Evolutionary conservation across 92 coral and sea anemone species (phyloP), one percentile per base, ranked within the genome.

Genomic region (Epizoanthus scotinus): DNA sequence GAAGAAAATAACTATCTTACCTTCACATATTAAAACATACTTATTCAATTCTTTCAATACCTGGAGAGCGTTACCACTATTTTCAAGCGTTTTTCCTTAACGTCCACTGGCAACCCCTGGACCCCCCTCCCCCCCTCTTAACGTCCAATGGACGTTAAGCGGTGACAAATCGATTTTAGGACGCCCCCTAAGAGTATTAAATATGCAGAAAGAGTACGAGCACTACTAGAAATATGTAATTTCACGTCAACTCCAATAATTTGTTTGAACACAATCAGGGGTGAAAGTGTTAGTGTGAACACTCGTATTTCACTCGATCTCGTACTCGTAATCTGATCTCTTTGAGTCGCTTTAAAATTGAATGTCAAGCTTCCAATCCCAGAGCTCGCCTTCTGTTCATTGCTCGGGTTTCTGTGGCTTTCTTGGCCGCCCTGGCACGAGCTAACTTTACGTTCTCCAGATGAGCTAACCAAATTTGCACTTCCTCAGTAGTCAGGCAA

Each of bases 331-430:
- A 63, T 63, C 31, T 63, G 69, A 42, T 63, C 26, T 63, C 26
- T 63, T 63, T 63, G 69, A 63, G 69, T 63, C 69, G 31, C 31
- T 63, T 63, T 42, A 65, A 27, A 65, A 65, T 28, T n/a, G 44
- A 40, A 68, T 42, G 56, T 31, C 57, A 19, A 6, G 55, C 73
- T 67, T 67, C 22, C n/a, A n/a, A n/a, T n/a, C n/a, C n/a, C n/a
- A n/a, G n/a, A n/a, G n/a, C n/a, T n/a, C n/a, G n/a, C n/a, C n/a
- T 79, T 63, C 73, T 68, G 80, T 80, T 77, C 56, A n/a, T 79
- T 53, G 47, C 54, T 25, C 73, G 75, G 83, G 90, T 86, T 71
- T 81, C 90, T 59, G 78, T 66, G 78, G 90, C 90, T 70, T 86
- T 82, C 71, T 73, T 73, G 55, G 53, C 84, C 52, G 78, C 90